These are phyloP conservation scores for Yponomeuta sedellus DNA, from an alignment of 2,888 invertebrate genomes.

Conservation along the genomic window DNA sequence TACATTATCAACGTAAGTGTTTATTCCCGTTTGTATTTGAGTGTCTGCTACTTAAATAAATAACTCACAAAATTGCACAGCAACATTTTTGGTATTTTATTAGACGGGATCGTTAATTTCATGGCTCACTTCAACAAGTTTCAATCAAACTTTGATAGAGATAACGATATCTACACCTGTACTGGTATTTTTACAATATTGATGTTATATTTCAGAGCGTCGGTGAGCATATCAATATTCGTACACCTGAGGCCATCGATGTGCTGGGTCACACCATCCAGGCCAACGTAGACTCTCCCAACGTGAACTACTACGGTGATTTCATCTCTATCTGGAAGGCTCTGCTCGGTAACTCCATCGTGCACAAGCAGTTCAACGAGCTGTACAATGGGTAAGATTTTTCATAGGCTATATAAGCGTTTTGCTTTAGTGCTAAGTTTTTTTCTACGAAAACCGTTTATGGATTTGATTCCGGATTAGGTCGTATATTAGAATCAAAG, in stretches of 20 bases:
- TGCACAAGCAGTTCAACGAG: constrained; percentile 32
- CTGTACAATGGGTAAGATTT: constrained; percentile 35
- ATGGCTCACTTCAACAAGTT: too few species aligned
- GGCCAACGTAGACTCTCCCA: constrained; percentile 78
- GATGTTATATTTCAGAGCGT: constrained; percentile 36
- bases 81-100: too few species aligned
- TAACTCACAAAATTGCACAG: too few species aligned
- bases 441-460: too few species aligned
- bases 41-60: not conserved
- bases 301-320: constrained; percentile 76
- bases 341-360: constrained; percentile 72
- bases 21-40: constrained; percentile 8
- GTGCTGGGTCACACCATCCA: constrained; percentile 80
- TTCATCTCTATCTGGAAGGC: constrained; percentile 74
- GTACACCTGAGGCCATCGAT: constrained; percentile 78
- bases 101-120: too few species aligned
- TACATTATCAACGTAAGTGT: constrained; percentile 58
- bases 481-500: too few species aligned
- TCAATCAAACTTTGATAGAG: too few species aligned
- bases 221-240: constrained; percentile 75
- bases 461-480: too few species aligned
- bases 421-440: too few species aligned
- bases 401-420: not conserved
- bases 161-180: too few species aligned
- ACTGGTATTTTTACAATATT: too few species aligned